These are phyloP conservation scores for Epizoanthus scotinus DNA, from an alignment of 92 coral and sea anemone genomes.

Conservation along the genomic window DNA sequence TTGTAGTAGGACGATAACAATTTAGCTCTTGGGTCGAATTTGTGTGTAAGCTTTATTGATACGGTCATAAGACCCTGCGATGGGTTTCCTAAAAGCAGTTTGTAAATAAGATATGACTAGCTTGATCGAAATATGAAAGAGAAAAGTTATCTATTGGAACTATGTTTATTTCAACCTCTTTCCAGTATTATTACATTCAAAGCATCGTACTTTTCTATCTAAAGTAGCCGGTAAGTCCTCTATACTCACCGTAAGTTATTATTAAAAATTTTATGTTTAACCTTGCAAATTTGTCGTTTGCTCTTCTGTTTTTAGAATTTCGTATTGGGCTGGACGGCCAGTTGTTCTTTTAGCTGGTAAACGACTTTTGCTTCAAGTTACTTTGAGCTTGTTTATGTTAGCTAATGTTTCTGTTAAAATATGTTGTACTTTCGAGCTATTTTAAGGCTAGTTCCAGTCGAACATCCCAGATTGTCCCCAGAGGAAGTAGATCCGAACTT, in stretches of 20 bases:
- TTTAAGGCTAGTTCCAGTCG: conserved; percentile 13
- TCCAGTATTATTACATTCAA: conserved; percentile 39
- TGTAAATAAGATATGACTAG: conserved; percentile 60
- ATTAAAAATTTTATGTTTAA: conserved; percentile 74
- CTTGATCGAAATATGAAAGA: conserved; percentile 35
- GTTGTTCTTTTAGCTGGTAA: conserved; percentile 72
- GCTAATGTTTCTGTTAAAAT: neutral
- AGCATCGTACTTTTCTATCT: conserved; percentile 74
- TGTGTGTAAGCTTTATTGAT: conserved; percentile 42
- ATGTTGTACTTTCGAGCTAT: neutral
- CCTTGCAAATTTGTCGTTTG: conserved; percentile 51
- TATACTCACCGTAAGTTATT: conserved; percentile 70
- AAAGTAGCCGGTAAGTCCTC: conserved; percentile 54
- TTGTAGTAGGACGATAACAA: neutral
- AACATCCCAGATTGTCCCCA: conserved; percentile 20
- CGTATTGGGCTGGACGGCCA: conserved; percentile 26
- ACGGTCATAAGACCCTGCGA: conserved; percentile 42
- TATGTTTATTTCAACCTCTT: conserved; percentile 22
- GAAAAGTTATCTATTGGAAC: conserved; percentile 26
- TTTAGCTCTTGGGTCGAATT: conserved; percentile 11
- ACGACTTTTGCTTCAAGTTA: neutral
- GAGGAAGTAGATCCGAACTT: conserved; percentile 55
- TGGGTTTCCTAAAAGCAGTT: conserved; percentile 55
- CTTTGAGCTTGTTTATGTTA: neutral
- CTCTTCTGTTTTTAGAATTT: conserved; percentile 56